Percentiles rank a stretch among this genome's conserved stretches.
Conservation (phyloP, 2,888 invertebrate species). For the Tenodera sinensis region DNA sequence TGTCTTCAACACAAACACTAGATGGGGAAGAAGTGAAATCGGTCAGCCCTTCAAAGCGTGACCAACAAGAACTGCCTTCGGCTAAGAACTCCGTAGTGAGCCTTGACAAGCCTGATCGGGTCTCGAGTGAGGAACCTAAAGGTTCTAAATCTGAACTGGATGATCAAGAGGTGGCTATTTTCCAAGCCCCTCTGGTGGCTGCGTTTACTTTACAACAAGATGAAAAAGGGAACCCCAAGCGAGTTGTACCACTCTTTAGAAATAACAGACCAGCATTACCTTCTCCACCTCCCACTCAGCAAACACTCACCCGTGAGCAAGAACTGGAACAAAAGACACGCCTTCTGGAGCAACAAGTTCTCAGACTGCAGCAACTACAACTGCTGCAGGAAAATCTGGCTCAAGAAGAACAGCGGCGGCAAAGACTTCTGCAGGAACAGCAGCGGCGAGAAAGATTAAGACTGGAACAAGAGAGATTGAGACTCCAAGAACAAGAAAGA, state of each 20-base stretch:
- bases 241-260: slow-evolving; percentile 63
- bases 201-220: slow-evolving; percentile 85
- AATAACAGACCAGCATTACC: neutral
- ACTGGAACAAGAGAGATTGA: slow-evolving; percentile 28
- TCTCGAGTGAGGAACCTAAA: neutral
- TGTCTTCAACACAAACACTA: slow-evolving; percentile 40
- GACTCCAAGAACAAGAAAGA: slow-evolving; percentile 8
- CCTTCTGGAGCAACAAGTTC: slow-evolving; percentile 66
- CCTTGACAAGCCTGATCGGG: neutral
- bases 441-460: slow-evolving; percentile 40
- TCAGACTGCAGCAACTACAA: slow-evolving; percentile 54
- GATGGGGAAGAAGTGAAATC: neutral
- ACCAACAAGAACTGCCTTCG: slow-evolving; percentile 41
- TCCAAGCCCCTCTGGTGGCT: slow-evolving; percentile 75
- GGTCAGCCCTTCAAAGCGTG: slow-evolving; percentile 46
- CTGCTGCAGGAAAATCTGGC: slow-evolving; percentile 43
- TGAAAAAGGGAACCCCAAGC: slow-evolving; percentile 71
- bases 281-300: slow-evolving; percentile 41
- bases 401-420: slow-evolving; percentile 43
- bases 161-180: slow-evolving; percentile 48
- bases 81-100: neutral
- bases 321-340: slow-evolving; percentile 64
- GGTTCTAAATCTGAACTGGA: slow-evolving; percentile 58
- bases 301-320: slow-evolving; percentile 41
- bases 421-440: slow-evolving; percentile 38